Percentiles rank a stretch among this genome's conserved stretches.
These are phyloP conservation scores for Ashinkailepas kermadecensis DNA, from an alignment of 2,888 invertebrate species.

Conservation along the genomic window DNA sequence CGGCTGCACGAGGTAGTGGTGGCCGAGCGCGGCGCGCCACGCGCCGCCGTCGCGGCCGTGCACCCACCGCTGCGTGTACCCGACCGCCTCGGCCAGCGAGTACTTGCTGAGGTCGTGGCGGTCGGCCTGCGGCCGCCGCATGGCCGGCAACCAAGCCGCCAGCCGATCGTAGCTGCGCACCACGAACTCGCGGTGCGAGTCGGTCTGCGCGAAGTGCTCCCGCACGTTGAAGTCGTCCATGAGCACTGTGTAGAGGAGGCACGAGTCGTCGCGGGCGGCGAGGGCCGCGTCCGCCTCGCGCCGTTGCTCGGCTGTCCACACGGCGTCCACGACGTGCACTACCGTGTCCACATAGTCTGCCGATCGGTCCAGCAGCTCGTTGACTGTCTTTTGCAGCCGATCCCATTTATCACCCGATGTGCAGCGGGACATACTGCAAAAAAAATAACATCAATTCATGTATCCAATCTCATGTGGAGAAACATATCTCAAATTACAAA, in stretches of 20 bases:
- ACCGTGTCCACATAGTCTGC: neutral
- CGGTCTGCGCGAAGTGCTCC: constrained; percentile 27
- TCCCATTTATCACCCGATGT: neutral
- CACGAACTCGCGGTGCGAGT: constrained; percentile 27
- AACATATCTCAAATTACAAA: too few relatives aligned
- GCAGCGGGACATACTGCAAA: too few relatives aligned
- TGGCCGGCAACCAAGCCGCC: constrained; percentile 18
- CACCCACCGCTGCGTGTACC: constrained; percentile 28
- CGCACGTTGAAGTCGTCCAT: constrained; percentile 27
- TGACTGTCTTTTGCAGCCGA: neutral
- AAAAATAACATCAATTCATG: too few relatives aligned
- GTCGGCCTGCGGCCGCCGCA: constrained; percentile 23
- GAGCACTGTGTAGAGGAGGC: neutral
- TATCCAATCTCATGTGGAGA: too few relatives aligned
- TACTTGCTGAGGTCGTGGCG: constrained; percentile 29
- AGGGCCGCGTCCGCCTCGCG: neutral
- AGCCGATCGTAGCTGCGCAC: constrained; percentile 26
- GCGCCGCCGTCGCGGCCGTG: constrained; percentile 22
- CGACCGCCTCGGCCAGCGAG: constrained; percentile 24
- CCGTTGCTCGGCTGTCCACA: neutral
- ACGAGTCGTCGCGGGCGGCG: neutral
- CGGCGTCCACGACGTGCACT: neutral
- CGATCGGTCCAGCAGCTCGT: neutral
- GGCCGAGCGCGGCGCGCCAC: constrained; percentile 26
- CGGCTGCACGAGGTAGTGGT: constrained; percentile 25